Evolutionary conservation across 1,140 invertebrate species (phyloP).

Genomic region (Drosophila ohnishii): DNA sequence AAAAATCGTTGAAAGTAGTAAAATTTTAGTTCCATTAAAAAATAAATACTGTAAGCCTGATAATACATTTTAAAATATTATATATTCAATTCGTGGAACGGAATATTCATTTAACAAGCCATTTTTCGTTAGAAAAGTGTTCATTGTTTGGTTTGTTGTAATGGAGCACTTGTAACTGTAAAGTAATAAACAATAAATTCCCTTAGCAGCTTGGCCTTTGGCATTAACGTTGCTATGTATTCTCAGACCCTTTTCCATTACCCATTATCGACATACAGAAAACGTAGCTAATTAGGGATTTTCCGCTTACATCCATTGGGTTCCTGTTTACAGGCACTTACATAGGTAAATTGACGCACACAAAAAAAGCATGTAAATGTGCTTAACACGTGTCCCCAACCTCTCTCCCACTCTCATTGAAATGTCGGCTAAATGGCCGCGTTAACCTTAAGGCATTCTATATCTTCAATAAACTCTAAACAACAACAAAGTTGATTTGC

Average conservation of each 20-base stretch:
- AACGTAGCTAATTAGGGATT: conserved; percentile 37
- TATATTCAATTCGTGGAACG: neutral
- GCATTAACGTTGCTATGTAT: neutral
- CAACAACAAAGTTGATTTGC: conserved; percentile 73
- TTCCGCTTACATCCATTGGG: conserved; percentile 17
- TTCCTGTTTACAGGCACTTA: conserved; percentile 35
- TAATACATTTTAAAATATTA: neutral
- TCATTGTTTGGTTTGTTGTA: neutral
- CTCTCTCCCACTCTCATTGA: conserved; percentile 30
- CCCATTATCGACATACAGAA: neutral
- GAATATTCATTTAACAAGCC: neutral
- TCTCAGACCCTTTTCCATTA: neutral
- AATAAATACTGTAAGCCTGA: neutral
- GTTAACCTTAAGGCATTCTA: conserved; percentile 67
- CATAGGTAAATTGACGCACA: conserved; percentile 14
- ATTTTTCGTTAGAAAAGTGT: neutral
- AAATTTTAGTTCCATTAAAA: too few relatives aligned
- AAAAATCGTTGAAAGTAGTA: too few relatives aligned
- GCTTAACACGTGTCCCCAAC: conserved; percentile 28
- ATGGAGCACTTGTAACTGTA: neutral
- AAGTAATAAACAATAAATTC: conserved; percentile 9
- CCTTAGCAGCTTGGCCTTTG: conserved; percentile 1
- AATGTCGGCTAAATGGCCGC: conserved; percentile 31
- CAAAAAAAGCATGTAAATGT: conserved; percentile 20
- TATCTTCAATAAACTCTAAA: conserved; percentile 58